Percentiles rank a stretch among this genome's conserved stretches.
phyloP scores from a whole-genome alignment of 2,888 invertebrate genomes.

The Noctua janthina region DNA sequence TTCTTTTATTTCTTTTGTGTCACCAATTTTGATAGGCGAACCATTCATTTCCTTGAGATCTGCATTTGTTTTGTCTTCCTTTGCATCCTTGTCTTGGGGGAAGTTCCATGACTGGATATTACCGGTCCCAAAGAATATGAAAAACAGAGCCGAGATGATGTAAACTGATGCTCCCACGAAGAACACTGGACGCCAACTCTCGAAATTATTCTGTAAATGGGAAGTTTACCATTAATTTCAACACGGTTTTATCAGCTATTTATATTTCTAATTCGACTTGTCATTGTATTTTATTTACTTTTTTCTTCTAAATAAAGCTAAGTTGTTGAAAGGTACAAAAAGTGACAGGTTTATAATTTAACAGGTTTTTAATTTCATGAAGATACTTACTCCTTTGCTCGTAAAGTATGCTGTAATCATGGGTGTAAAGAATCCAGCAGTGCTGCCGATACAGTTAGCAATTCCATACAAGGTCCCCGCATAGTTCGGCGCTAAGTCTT shows the following conservation, averaged over 20 bases:
- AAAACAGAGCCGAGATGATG: slow-evolving; percentile 92
- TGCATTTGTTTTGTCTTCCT: slow-evolving; percentile 72
- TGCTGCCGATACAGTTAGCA: slow-evolving; percentile 93
- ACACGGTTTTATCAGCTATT: slow-evolving; percentile 15
- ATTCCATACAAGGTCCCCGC: slow-evolving; percentile 95
- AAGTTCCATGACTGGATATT: slow-evolving; percentile 93
- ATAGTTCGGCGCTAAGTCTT: slow-evolving; percentile 94
- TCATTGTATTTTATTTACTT: background rate
- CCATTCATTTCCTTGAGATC: slow-evolving; percentile 76
- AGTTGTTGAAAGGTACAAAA: background rate
- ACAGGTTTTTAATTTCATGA: background rate
- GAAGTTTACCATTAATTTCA: slow-evolving; percentile 28
- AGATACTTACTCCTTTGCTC: slow-evolving; percentile 86
- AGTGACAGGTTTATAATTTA: background rate
- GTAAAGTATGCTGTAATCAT: slow-evolving; percentile 93
- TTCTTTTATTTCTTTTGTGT: slow-evolving; percentile 80
- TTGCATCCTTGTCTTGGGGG: slow-evolving; percentile 70
- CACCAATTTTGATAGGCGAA: slow-evolving; percentile 71
- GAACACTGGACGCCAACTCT: slow-evolving; percentile 94
- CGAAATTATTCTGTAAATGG: slow-evolving; percentile 91
- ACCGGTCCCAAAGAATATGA: slow-evolving; percentile 93
- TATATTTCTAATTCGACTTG: slow-evolving; percentile 10
- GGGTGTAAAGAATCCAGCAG: slow-evolving; percentile 94
- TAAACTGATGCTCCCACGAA: slow-evolving; percentile 93
- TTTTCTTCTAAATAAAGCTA: slow-evolving; percentile 20